Base-by-base conservation (phyloP, 1,140 invertebrate genomes). In the Camponotus floridanus region DNA sequence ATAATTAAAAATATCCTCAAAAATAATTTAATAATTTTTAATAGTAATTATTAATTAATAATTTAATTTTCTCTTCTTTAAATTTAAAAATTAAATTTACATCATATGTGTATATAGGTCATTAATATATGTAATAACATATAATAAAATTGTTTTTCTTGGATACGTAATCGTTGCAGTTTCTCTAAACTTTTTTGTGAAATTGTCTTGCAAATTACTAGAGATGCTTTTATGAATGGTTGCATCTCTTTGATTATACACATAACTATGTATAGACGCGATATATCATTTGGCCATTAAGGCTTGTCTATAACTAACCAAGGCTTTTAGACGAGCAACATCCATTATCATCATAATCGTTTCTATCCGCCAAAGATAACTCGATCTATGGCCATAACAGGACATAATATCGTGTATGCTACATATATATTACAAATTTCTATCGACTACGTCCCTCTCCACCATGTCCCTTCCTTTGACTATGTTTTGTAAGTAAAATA, bases 331-430 rank as follows among this genome's bases (percentile, higher is more conserved):
- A 79, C 42, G 45, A 67, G 61, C 76, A 67, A 33, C 76, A n/a
- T 67, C 76, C 76, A 67, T 67, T 79, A 59, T 31, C 55, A 18
- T 59, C n/a, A 51, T 67, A 65, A 79, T 39, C 18, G n/a, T 51
- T 51, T 67, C 76, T 78, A 65, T 36, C 59, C 42, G 76, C 64
- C 42, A 67, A 79, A 62, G 42, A 67, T 67, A 79, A 79, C 36
- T 79, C 42, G 31, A 79, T 51, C 13, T 31, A 51, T 36, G 21
- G 42, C 61, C 31, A 26, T 33, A 31, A 45, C 59, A 67, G 61
- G 36, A 51, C 51, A 21, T 26, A 33, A 26, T 26, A 51, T 51
- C 48, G 13, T 26, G 42, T 21, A 21, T n/a, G 31, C 64, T 78
- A 59, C 18, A 57, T 36, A n/a, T 65, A 61, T 55, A 13, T 79